Percentiles rank a stretch among this genome's conserved stretches.
These are phyloP conservation scores for Drosophila fulvimacula DNA, from an alignment of 2,888 invertebrate species.

Conservation along the genomic window DNA sequence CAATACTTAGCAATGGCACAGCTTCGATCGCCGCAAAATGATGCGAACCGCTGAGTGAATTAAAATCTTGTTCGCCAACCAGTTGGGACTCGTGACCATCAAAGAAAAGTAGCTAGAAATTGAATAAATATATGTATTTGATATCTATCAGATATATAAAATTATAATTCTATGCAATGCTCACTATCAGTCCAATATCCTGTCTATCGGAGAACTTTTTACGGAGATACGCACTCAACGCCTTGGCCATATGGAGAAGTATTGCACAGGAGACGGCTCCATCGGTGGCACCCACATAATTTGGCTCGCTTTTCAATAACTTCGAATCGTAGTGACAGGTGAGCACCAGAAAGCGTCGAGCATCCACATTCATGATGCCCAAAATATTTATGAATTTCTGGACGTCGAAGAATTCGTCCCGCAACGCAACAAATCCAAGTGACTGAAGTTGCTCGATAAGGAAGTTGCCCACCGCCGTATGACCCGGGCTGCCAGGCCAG, in stretches of 20 bases:
- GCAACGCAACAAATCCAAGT: slow-evolving; percentile 33
- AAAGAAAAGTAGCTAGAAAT: slow-evolving; percentile 93
- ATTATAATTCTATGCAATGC: not conserved
- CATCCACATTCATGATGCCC: slow-evolving; percentile 88
- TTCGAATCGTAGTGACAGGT: slow-evolving; percentile 93
- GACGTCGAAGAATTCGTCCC: slow-evolving; percentile 72
- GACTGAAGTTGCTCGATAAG: slow-evolving; percentile 21
- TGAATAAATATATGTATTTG: no score
- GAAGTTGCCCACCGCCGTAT: slow-evolving; percentile 37
- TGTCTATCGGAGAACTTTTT: slow-evolving; percentile 86
- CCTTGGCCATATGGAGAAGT: slow-evolving; percentile 91
- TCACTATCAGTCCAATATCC: slow-evolving; percentile 45
- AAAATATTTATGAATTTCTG: slow-evolving; percentile 87
- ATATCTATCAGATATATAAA: not conserved
- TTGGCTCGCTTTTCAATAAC: slow-evolving; percentile 84
- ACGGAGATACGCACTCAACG: slow-evolving; percentile 85
- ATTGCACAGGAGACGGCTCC: slow-evolving; percentile 98
- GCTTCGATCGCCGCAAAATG: slow-evolving; percentile 92
- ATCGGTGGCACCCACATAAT: slow-evolving; percentile 90
- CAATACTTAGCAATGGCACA: slow-evolving; percentile 85
- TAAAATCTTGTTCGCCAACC: slow-evolving; percentile 90
- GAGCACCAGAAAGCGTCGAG: slow-evolving; percentile 87
- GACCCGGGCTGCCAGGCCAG: slow-evolving; percentile 40
- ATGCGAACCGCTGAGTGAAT: slow-evolving; percentile 97
- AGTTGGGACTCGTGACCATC: slow-evolving; percentile 99